Evolutionary conservation across 2,113 vertebrate species (phyloP), one percentile per base, ranked within the genome.

Genomic region (Ia io): DNA sequence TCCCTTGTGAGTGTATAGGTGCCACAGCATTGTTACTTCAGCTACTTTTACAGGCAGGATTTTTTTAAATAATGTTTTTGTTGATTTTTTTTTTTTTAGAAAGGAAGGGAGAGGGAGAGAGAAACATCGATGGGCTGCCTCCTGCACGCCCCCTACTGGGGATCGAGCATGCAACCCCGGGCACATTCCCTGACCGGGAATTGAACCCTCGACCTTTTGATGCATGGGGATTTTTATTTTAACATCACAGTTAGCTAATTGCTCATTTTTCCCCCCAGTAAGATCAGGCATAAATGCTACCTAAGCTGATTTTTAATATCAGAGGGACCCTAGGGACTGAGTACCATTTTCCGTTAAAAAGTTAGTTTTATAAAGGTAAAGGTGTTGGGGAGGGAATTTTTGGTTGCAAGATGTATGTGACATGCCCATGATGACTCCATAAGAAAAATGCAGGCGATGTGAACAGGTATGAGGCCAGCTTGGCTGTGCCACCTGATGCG

Each of bases 301-400:
- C n/a, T 61, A 14, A 65, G 37, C 25, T 59, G 28, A 63, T 74
- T 85, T 8, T 83, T 92, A 80, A 82, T 90, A 47, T 89, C 74
- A 76, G 28, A 76, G 25, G 13, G 22, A 84, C 35, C 32, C n/a
- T 71, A 65, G 59, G 35, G 44, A 65, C 30, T 80, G 47, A 65
- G 23, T 89, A 28, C 30, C 12, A 14, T 88, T 80, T 95, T 71
- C 59, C 9, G 5, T 91, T n/a, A 32, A 53, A 84, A 44, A 23
- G 3, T 49, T 51, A 71, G 51, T 80, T 84, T 94, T 65, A 35
- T 88, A 88, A 95, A 82, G 35, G 65, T 84, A 67, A 91, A 51
- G 18, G 18, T 67, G 2, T 74, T 25, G 23, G 35, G 25, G n/a
- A 84, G 63, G 53, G 73, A 51, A 49, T 44, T 76, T 86, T 23